Percentiles rank a stretch among this genome's conserved stretches.
Conservation (phyloP, 2,888 invertebrate genomes). For the Cordylochernes scorpioides region DNA sequence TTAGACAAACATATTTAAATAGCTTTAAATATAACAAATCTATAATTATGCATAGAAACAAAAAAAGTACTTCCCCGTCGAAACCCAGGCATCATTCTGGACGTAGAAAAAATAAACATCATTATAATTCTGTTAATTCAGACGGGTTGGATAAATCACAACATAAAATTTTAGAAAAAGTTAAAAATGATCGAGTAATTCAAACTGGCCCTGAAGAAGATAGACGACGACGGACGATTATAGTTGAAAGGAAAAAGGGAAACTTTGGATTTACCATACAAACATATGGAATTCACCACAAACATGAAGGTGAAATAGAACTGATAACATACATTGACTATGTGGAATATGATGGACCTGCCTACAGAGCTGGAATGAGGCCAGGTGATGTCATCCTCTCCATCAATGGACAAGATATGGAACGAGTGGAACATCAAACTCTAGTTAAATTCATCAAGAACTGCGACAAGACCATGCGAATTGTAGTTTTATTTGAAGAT, state of each 20-base stretch:
- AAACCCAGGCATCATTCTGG: no score
- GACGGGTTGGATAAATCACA: no score
- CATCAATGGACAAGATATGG: constrained; percentile 84
- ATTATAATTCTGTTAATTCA: no score
- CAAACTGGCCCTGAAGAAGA: constrained; percentile 52
- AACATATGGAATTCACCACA: constrained; percentile 89
- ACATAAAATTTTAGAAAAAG: constrained; percentile 12
- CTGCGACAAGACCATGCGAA: constrained; percentile 66
- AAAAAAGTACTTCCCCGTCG: no score
- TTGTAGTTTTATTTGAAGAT: constrained; percentile 88
- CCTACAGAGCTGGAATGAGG: constrained; percentile 71
- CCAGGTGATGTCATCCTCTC: constrained; percentile 87
- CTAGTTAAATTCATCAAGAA: constrained; percentile 71
- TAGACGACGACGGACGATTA: constrained; percentile 57
- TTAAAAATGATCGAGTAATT: constrained; percentile 33
- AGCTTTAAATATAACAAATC: no score
- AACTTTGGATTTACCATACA: constrained; percentile 80
- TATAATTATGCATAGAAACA: no score
- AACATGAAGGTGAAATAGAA: constrained; percentile 73
- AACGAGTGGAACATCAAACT: constrained; percentile 71
- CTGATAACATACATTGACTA: constrained; percentile 92
- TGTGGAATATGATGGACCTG: constrained; percentile 72
- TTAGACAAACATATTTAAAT: no score
- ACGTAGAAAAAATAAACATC: no score
- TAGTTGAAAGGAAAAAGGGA: constrained; percentile 57